Evolutionary conservation across 2,113 vertebrate genomes (phyloP), one percentile per base, ranked within the genome.

Genomic region (Clarias batrachus): DNA sequence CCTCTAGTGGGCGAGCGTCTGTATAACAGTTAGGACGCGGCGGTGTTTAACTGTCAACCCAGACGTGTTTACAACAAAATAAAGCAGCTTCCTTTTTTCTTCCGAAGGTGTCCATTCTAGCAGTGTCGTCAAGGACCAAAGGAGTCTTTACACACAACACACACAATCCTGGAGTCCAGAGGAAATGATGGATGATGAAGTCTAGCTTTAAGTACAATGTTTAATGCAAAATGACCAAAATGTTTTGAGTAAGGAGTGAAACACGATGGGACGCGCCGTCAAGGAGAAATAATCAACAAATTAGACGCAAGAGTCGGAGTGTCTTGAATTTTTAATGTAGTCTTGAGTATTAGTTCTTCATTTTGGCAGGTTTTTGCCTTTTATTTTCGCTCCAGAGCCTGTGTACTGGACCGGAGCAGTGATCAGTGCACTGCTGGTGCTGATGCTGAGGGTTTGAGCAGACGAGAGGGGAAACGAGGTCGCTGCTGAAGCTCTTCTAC

Each of bases 1-100:
- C 89, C 87, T 89, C 90, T 84, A 84, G 91, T 88, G 90, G 90
- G 79, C 3, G 16, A 13, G 7, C 52, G 14, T 21, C n/a, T 83
- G 16, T 30, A 66, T 41, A 62, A 81, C 78, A 62, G 59, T 37
- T 59, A 80, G 33, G 4, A 13, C 37, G 57, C 33, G 10, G 19
- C 33, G 17, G 30, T 3, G 21, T 19, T 81, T 37, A 80, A 60
- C 37, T 12, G 78, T 77, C 6, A n/a, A 17, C 9, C 11, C 74
- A 56, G 25, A 77, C n/a, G 23, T 77, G 23, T 54, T 56, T 48
- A 54, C 2, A 16, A 48, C 48, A 78, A 27, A 13, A 56, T 0
- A 9, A 27, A 56, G 48, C 6, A 48, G 6, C 3, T 74, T 71
- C 7, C 41, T 71, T 33, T 30, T 71, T 52, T 54, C 17, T 33